A percentile compares a stretch with the other conserved stretches of the same genome.
phyloP scores from a whole-genome alignment of 2,113 vertebrate species.

The Falcunculus frontatus region DNA sequence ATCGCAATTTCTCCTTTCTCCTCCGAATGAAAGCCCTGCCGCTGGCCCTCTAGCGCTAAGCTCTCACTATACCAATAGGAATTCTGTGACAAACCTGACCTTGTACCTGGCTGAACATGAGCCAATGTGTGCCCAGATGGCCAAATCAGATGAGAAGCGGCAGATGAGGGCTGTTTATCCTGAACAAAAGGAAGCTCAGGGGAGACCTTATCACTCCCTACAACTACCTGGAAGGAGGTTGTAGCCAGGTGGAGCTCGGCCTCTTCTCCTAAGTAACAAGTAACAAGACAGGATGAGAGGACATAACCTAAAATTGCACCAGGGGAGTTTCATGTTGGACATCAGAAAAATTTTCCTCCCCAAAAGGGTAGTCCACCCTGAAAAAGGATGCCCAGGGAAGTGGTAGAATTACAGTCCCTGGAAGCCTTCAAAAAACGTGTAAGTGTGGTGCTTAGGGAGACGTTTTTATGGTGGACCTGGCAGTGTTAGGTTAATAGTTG shows the following conservation, averaged over 20 bases:
- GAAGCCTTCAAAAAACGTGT: neutral
- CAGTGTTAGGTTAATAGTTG: neutral
- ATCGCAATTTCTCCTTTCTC: accelerated
- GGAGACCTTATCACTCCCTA: neutral
- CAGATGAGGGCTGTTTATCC: neutral
- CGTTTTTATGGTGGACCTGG: neutral
- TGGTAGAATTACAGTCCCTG: neutral
- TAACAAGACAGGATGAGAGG: neutral
- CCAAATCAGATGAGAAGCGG: neutral
- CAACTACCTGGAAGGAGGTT: neutral
- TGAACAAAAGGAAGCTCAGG: neutral
- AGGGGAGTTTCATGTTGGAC: neutral
- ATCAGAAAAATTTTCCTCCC: neutral
- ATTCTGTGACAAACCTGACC: neutral
- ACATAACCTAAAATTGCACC: too few relatives aligned
- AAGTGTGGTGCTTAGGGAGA: neutral
- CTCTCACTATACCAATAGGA: accelerated
- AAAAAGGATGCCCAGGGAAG: neutral
- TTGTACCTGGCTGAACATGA: neutral
- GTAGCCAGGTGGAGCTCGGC: neutral
- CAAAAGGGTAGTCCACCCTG: neutral
- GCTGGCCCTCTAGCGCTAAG: too few relatives aligned
- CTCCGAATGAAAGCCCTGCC: accelerated
- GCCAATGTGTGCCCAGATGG: accelerated
- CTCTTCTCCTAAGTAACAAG: neutral